A percentile compares a stretch with the other conserved stretches of the same genome.
phyloP scores from a whole-genome alignment of 2,113 vertebrate genomes.

The Xyrauchen texanus region DNA sequence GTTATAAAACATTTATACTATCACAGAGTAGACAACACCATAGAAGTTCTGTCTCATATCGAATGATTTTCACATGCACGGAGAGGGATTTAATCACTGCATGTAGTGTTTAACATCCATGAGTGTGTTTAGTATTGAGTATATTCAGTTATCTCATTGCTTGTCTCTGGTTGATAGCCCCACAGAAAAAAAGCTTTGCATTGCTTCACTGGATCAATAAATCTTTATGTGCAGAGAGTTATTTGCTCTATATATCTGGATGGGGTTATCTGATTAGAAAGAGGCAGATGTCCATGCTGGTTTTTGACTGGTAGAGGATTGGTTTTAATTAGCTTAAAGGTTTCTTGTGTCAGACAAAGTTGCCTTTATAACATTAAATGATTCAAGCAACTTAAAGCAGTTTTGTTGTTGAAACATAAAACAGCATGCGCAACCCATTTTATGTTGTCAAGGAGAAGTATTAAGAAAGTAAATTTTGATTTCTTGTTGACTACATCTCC shows the following conservation, averaged over 20 bases:
- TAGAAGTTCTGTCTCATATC: no score
- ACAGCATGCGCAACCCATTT: no score
- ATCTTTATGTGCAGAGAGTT: slow-evolving; percentile 46
- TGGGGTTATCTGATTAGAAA: not conserved
- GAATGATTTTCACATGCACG: no score
- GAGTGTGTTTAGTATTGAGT: not conserved
- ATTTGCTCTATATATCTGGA: slow-evolving; percentile 7
- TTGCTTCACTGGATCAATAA: slow-evolving; percentile 65
- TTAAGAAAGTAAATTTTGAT: no score
- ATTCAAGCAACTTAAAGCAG: no score
- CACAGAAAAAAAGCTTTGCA: slow-evolving; percentile 39
- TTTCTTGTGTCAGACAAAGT: not conserved
- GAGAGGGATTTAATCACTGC: not conserved
- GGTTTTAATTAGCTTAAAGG: not conserved
- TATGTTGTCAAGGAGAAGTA: no score
- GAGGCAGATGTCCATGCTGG: not conserved
- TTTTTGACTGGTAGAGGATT: not conserved
- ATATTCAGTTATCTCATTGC: slow-evolving; percentile 7
- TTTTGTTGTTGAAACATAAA: no score
- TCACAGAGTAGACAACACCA: no score
- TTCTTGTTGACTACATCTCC: no score
- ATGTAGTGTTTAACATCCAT: not conserved
- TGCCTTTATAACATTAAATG: no score
- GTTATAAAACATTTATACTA: no score
- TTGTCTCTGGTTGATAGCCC: slow-evolving; percentile 54